phyloP scores from a whole-genome alignment of 2,113 vertebrate genomes.

The Ursus arctos region DNA sequence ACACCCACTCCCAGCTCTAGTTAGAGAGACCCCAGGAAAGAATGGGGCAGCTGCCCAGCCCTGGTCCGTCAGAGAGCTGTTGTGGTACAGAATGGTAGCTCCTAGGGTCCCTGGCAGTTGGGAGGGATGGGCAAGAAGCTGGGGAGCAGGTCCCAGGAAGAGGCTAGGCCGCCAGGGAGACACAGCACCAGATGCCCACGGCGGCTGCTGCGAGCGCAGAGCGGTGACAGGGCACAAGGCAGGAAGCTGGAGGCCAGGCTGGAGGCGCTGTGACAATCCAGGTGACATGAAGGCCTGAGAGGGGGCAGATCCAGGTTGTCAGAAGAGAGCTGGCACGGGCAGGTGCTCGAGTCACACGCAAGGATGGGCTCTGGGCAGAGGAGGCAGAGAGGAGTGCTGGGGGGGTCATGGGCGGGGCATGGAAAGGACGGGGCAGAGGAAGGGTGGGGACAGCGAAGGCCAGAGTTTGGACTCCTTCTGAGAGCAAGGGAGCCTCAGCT shows the following conservation, averaged over 20 bases:
- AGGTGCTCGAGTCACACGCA: neutral
- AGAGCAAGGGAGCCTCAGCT: no score
- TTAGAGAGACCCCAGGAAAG: neutral
- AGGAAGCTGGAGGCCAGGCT: neutral
- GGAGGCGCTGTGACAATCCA: neutral
- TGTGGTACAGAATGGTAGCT: no score
- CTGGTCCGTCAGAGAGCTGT: neutral
- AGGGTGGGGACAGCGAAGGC: neutral
- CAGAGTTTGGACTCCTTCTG: neutral
- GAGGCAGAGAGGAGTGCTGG: neutral
- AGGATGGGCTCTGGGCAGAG: neutral
- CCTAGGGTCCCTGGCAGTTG: neutral
- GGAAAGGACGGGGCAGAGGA: neutral
- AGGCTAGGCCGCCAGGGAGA: neutral
- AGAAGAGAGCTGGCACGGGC: accelerated
- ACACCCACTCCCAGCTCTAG: neutral
- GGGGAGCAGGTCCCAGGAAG: neutral
- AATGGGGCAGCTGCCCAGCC: neutral
- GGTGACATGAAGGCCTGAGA: neutral
- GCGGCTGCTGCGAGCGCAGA: neutral
- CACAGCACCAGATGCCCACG: neutral
- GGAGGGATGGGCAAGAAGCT: neutral
- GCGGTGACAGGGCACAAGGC: neutral
- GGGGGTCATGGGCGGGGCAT: neutral
- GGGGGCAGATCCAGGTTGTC: neutral